Evolutionary conservation across 2,888 invertebrate genomes (phyloP).

Genomic region (Apodemia zela): DNA sequence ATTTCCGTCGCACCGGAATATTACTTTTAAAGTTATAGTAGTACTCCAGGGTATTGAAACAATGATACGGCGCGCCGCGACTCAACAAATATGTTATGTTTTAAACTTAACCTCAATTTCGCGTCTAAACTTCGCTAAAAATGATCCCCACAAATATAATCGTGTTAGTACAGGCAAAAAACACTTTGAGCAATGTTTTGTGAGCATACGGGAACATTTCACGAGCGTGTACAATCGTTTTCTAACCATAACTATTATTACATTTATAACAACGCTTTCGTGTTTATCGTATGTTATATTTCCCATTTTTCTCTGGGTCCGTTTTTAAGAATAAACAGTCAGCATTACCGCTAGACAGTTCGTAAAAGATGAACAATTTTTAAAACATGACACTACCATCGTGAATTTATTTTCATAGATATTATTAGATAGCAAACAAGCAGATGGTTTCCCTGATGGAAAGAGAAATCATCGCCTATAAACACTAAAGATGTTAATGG

Average conservation of each 20-base stretch:
- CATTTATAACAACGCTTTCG: no score
- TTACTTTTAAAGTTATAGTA: not conserved
- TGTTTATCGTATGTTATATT: no score
- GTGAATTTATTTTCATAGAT: no score
- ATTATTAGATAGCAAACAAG: no score
- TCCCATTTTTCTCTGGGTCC: no score
- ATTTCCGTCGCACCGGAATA: not conserved
- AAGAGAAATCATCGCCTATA: no score
- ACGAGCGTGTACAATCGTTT: not conserved
- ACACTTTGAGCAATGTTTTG: not conserved
- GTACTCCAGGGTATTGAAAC: not conserved
- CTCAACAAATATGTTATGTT: not conserved
- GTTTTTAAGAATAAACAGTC: no score
- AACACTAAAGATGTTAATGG: no score
- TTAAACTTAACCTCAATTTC: not conserved
- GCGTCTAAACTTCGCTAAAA: not conserved
- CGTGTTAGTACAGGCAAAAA: not conserved
- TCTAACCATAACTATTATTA: not conserved
- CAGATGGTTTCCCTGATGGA: no score
- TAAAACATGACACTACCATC: no score
- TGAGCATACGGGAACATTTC: not conserved
- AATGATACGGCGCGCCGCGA: not conserved
- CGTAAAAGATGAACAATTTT: no score
- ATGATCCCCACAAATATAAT: not conserved
- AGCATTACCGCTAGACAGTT: no score